Evolutionary conservation across 2,113 vertebrate genomes (phyloP).

Genomic region (Plecturocebus donacophilus): DNA sequence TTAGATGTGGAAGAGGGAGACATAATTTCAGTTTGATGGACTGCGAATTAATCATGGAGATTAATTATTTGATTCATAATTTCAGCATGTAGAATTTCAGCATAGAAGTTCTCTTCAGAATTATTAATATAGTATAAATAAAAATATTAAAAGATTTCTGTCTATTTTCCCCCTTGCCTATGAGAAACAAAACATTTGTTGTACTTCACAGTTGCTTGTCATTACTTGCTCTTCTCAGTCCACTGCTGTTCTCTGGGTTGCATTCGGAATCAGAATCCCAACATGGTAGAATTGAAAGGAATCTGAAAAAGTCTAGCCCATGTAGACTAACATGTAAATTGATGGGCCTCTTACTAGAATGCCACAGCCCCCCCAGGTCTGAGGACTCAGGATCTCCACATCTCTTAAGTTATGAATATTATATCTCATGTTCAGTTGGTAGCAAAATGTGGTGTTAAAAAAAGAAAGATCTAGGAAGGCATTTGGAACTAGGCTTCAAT

Average conservation of each 20-base stretch:
- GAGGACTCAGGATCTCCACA: background rate
- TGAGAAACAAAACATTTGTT: background rate
- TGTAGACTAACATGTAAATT: background rate
- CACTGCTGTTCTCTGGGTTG: background rate
- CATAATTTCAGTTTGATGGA: background rate
- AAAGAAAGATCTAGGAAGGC: slow-evolving; percentile 29
- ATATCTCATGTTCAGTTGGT: background rate
- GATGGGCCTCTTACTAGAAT: too few species aligned
- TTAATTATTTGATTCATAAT: background rate
- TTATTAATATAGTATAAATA: background rate
- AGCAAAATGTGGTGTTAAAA: background rate
- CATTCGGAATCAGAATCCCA: background rate
- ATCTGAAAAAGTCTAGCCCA: background rate
- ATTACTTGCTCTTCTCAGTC: background rate
- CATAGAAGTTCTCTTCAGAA: slow-evolving; percentile 2
- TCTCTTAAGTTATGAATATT: slow-evolving; percentile 28
- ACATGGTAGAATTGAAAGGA: background rate
- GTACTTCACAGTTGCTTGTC: background rate
- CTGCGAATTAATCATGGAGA: background rate
- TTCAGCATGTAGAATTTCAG: slow-evolving; percentile 6
- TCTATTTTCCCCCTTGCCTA: background rate
- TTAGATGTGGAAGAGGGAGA: background rate
- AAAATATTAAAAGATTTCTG: background rate
- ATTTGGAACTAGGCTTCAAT: slow-evolving; percentile 44
- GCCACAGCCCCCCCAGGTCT: background rate